A percentile compares a stretch with the other conserved stretches of the same genome.
These are phyloP conservation scores for Panulirus ornatus DNA, from an alignment of 1,140 invertebrate genomes.

Conservation along the genomic window DNA sequence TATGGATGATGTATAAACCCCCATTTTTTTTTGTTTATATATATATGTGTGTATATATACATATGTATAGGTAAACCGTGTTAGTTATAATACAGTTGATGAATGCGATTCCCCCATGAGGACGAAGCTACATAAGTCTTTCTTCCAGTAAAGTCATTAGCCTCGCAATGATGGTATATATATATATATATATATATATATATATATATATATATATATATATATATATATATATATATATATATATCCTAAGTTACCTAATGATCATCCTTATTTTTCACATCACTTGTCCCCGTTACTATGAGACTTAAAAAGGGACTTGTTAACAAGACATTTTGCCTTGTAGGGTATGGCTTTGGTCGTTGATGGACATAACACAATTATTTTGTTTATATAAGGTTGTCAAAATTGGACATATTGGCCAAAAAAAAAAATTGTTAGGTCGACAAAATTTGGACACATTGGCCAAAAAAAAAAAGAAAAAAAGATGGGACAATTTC, in stretches of 20 bases:
- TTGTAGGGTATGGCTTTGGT: background rate
- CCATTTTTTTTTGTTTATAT: slow-evolving; percentile 1
- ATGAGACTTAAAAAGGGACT: too few relatives aligned
- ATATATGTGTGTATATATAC: slow-evolving; percentile 24
- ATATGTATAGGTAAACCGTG: slow-evolving; percentile 17
- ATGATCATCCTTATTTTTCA: background rate
- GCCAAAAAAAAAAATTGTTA: too few relatives aligned
- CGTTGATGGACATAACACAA: background rate
- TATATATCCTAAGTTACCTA: slow-evolving; percentile 7
- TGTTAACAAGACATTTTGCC: too few relatives aligned
- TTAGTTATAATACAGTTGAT: background rate
- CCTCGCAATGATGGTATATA: background rate
- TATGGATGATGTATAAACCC: background rate
- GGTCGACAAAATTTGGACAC: too few relatives aligned
- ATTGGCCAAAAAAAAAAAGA: too few relatives aligned
- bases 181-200: slow-evolving; percentile 36
- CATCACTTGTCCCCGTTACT: too few relatives aligned
- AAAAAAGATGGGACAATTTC: too few relatives aligned
- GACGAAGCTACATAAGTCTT: too few relatives aligned
- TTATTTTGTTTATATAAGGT: background rate
- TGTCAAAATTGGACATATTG: slow-evolving; percentile 2
- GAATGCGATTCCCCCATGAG: background rate
- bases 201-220: slow-evolving; percentile 50
- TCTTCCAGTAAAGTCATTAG: background rate
- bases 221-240: slow-evolving; percentile 44